Evolutionary conservation across 2,888 invertebrate species (phyloP).

Genomic region (Thecocarcelia acutangulata): DNA sequence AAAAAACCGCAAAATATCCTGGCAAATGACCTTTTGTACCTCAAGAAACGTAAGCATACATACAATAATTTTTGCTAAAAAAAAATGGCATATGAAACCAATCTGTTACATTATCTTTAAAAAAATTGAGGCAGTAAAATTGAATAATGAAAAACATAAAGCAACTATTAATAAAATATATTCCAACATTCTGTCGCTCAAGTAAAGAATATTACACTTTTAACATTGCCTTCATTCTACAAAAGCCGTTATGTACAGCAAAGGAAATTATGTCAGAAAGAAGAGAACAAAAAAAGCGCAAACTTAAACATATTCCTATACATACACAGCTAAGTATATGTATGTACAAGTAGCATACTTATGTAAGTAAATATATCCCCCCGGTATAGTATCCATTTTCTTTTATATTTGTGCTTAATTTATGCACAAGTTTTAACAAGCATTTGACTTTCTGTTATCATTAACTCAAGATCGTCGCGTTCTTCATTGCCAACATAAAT

Average conservation of each 20-base stretch:
- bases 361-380: not conserved
- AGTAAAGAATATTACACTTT: not conserved
- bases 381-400: conserved; percentile 23
- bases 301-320: not conserved
- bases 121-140: too few relatives aligned
- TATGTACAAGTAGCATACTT: too few relatives aligned
- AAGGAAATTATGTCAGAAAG: conserved; percentile 13
- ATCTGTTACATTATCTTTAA: conserved; percentile 10
- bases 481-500: conserved; percentile 53
- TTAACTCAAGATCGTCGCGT: conserved; percentile 56
- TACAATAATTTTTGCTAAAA: too few relatives aligned
- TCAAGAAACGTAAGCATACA: too few relatives aligned
- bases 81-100: too few relatives aligned
- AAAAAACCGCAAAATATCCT: too few relatives aligned
- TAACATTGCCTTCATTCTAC: not conserved
- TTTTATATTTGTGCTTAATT: conserved; percentile 32
- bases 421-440: conserved; percentile 58
- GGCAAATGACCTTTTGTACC: too few relatives aligned
- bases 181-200: not conserved
- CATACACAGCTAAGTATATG: not conserved
- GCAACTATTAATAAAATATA: too few relatives aligned
- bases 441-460: conserved; percentile 60
- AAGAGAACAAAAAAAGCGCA: not conserved
- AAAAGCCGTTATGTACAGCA: conserved; percentile 15
- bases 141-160: too few relatives aligned